A percentile compares a stretch with the other conserved stretches of the same genome.
Evolutionary conservation across 1,140 invertebrate genomes (phyloP).

Genomic region (Mactra quadrangularis): DNA sequence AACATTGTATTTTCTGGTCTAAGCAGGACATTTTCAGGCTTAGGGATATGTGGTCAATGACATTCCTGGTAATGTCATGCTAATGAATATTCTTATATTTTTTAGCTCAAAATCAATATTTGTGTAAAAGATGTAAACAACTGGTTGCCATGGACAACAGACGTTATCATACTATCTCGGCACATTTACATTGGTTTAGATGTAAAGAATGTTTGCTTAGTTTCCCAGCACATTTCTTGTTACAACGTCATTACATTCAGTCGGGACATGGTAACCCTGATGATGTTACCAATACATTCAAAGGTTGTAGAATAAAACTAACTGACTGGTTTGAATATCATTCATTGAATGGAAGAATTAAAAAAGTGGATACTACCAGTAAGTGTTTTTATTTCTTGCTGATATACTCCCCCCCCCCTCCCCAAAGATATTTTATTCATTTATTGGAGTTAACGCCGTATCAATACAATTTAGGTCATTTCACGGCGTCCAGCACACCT

Average conservation of each 20-base stretch:
- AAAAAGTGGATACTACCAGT: not conserved
- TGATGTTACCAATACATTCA: not conserved
- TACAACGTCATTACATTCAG: not conserved
- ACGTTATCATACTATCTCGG: not conserved
- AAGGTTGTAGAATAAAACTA: not conserved
- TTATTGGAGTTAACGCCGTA: too few species aligned
- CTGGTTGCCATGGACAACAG: not conserved
- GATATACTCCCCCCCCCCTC: too few species aligned
- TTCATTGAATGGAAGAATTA: not conserved
- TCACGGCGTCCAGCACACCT: too few species aligned
- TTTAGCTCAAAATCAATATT: not conserved
- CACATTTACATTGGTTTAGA: not conserved
- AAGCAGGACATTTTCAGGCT: too few species aligned
- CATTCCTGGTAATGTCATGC: too few species aligned
- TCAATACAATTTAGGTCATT: too few species aligned
- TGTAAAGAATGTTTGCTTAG: not conserved
- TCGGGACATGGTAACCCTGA: not conserved
- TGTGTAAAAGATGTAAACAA: constrained; percentile 6
- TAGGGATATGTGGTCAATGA: too few species aligned
- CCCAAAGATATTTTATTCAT: too few species aligned
- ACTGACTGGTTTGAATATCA: not conserved
- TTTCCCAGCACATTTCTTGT: not conserved
- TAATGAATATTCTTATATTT: too few species aligned
- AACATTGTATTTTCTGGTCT: too few species aligned
- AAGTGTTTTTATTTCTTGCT: not conserved